Evolutionary conservation across 1,140 invertebrate species (phyloP).

Genomic region (Bombus superbus): DNA sequence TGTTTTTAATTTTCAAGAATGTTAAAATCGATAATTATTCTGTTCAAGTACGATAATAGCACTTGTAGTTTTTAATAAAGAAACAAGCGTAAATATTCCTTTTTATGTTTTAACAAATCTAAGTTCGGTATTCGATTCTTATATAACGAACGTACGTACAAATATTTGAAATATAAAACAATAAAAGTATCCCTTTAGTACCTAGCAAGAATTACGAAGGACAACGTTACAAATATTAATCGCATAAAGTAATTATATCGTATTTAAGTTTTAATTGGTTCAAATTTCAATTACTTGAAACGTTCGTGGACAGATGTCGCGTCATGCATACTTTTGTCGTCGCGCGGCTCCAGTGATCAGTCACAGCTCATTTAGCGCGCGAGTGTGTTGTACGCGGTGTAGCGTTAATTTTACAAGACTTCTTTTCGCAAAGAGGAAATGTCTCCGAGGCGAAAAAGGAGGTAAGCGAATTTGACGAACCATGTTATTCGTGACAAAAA

Average conservation of each 20-base stretch:
- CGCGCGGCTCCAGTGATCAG: neutral
- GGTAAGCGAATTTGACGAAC: neutral
- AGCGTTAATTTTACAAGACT: neutral
- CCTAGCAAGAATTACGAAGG: neutral
- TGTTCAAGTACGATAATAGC: neutral
- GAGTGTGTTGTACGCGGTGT: neutral
- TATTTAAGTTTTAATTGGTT: neutral
- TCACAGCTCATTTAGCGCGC: constrained; percentile 28
- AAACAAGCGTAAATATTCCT: neutral
- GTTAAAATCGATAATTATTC: neutral
- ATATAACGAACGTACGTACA: neutral
- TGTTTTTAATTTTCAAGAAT: neutral
- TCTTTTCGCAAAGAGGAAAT: neutral
- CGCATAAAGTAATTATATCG: neutral
- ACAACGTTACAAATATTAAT: neutral
- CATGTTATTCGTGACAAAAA: neutral
- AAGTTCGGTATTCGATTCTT: no score
- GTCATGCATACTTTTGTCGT: neutral
- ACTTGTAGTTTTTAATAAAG: neutral
- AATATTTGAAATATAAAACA: neutral
- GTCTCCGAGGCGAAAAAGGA: neutral
- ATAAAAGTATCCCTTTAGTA: neutral
- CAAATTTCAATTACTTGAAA: no score
- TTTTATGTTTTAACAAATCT: neutral
- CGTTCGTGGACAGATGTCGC: neutral